Percentiles rank a stretch among this genome's conserved stretches.
Conservation (phyloP, 1,140 invertebrate genomes). For the Meloidogyne floridensis region DNA sequence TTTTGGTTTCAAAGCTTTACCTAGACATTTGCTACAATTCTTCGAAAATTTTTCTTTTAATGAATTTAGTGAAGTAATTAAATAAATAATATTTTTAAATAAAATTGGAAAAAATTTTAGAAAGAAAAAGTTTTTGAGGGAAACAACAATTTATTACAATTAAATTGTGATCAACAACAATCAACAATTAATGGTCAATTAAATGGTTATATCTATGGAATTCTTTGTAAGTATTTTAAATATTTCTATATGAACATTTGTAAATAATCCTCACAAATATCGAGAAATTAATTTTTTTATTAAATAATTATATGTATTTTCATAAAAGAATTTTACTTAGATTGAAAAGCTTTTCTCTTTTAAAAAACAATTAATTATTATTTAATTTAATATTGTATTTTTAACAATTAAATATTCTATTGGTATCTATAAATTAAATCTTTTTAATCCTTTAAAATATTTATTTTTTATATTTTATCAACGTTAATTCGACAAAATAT, state of each 20-base stretch:
- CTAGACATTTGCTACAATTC: slow-evolving; percentile 17
- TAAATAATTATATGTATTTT: too few species aligned
- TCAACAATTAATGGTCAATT: neutral
- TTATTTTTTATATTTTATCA: neutral
- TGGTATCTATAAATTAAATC: too few species aligned
- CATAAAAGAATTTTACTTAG: too few species aligned
- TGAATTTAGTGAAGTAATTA: neutral
- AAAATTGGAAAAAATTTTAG: neutral
- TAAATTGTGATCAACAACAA: neutral
- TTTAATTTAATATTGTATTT: too few species aligned
- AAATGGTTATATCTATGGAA: neutral
- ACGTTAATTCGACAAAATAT: neutral
- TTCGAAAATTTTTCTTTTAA: slow-evolving; percentile 18
- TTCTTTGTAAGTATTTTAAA: neutral
- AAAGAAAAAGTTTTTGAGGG: neutral
- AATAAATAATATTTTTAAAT: neutral
- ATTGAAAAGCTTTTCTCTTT: too few species aligned
- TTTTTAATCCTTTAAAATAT: neutral
- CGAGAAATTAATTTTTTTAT: too few species aligned
- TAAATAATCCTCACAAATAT: too few species aligned
- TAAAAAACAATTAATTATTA: too few species aligned
- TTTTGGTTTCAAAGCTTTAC: slow-evolving; percentile 25
- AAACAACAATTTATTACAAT: neutral
- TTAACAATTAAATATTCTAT: too few species aligned
- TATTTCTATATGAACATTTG: neutral